phyloP scores from a whole-genome alignment of 2,797 vertebrate genomes.

The Sebastolobus alascanus region DNA sequence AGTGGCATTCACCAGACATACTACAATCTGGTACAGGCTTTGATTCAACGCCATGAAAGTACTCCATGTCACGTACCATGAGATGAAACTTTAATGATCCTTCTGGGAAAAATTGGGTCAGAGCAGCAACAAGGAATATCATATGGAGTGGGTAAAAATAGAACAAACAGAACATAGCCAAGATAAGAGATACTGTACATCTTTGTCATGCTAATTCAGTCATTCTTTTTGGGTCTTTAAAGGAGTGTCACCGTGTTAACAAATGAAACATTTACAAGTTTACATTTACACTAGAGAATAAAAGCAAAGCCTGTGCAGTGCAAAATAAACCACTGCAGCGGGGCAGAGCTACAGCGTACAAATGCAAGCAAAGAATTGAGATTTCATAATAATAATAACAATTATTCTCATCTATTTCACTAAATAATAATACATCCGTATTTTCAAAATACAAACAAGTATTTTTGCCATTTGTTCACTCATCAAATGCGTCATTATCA shows the following conservation, averaged over 20 bases:
- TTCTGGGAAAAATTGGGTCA: slow-evolving; percentile 45
- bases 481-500: neutral
- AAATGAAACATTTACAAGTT: slow-evolving; percentile 55
- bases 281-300: neutral
- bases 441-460: neutral
- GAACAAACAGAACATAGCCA: slow-evolving; percentile 27
- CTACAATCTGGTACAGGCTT: slow-evolving; percentile 17
- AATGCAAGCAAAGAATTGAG: neutral
- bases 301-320: neutral
- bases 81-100: slow-evolving; percentile 61
- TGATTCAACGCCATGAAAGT: slow-evolving; percentile 32
- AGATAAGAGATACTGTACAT: slow-evolving; percentile 41
- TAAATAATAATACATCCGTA: neutral
- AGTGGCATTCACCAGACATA: neutral
- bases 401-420: neutral
- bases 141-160: slow-evolving; percentile 31
- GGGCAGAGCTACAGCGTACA: neutral
- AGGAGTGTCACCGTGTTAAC: slow-evolving; percentile 25
- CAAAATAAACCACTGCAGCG: neutral
- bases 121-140: slow-evolving; percentile 21
- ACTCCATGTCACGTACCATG: slow-evolving; percentile 15
- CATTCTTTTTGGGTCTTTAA: slow-evolving; percentile 13
- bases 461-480: neutral
- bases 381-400: neutral
- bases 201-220: slow-evolving; percentile 53